These are phyloP conservation scores for Rhinolophus sinicus DNA, from an alignment of 2,113 vertebrate species.

Conservation along the genomic window DNA sequence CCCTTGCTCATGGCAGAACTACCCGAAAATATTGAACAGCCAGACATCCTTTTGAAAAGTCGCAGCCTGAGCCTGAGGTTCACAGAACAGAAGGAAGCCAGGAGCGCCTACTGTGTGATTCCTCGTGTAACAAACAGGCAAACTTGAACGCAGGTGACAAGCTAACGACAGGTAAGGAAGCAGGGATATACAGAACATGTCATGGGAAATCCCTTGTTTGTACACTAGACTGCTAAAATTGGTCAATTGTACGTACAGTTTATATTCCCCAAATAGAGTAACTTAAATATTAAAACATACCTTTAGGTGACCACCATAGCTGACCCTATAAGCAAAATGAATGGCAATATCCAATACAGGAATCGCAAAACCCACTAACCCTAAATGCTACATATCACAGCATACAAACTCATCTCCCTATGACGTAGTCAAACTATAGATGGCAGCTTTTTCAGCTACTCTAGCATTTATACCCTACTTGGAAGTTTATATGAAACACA, in stretches of 20 bases:
- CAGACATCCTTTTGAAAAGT: too few relatives aligned
- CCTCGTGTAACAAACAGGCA: too few relatives aligned
- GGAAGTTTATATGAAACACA: constrained; percentile 92
- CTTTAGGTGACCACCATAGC: constrained; percentile 30
- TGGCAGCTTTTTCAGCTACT: constrained; percentile 53
- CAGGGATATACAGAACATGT: constrained; percentile 56
- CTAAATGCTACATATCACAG: constrained; percentile 22
- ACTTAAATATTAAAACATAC: constrained; percentile 70
- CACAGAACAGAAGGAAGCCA: too few relatives aligned
- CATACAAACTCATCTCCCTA: not conserved
- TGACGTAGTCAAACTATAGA: constrained; percentile 46
- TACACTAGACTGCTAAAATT: constrained; percentile 60
- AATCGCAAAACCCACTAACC: constrained; percentile 47
- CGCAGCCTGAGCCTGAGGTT: too few relatives aligned
- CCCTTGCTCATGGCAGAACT: too few relatives aligned
- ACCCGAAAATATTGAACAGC: too few relatives aligned
- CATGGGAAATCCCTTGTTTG: constrained; percentile 67
- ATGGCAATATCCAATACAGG: constrained; percentile 61
- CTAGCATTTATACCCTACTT: constrained; percentile 67
- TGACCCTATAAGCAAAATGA: constrained; percentile 56
- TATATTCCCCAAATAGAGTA: constrained; percentile 72
- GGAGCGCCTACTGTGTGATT: too few relatives aligned
- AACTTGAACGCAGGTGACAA: too few relatives aligned
- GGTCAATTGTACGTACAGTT: constrained; percentile 58
- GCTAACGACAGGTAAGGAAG: too few relatives aligned